Evolutionary conservation across 2,113 vertebrate genomes (phyloP).

Genomic region (Ammodytes dubius): DNA sequence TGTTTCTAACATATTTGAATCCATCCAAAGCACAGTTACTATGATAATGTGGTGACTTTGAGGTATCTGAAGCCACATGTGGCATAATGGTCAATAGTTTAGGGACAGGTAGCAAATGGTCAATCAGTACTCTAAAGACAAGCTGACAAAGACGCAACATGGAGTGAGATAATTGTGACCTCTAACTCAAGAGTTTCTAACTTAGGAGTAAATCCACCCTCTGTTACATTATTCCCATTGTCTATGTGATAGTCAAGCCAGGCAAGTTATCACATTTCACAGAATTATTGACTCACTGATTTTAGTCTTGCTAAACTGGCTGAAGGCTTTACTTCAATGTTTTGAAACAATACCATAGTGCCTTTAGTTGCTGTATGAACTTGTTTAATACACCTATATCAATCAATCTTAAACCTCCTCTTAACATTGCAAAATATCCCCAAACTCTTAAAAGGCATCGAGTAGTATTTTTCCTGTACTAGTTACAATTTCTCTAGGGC

Average conservation of each 20-base stretch:
- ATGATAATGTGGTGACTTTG: constrained; percentile 25
- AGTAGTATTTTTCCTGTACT: no score
- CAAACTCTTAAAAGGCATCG: not conserved
- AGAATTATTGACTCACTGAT: not conserved
- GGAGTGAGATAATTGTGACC: not conserved
- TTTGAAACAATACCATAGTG: not conserved
- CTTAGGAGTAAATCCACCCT: constrained; percentile 44
- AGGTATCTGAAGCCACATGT: constrained; percentile 48
- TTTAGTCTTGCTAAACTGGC: not conserved
- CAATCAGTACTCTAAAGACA: constrained; percentile 1
- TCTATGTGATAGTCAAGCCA: not conserved
- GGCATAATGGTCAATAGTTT: not conserved
- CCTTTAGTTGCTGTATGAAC: not conserved
- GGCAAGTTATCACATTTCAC: not conserved
- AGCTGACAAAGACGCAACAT: not conserved
- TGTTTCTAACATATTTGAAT: not conserved
- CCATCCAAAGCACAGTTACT: constrained; percentile 13
- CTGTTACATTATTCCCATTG: constrained; percentile 16
- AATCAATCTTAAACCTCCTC: not conserved
- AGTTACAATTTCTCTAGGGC: not conserved
- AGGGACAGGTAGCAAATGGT: not conserved
- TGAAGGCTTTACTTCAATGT: not conserved
- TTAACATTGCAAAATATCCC: not conserved
- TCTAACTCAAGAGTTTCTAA: not conserved
- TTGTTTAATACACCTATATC: not conserved